phyloP scores from a whole-genome alignment of 2,888 invertebrate genomes.

The Minunthozetes semirufus region DNA sequence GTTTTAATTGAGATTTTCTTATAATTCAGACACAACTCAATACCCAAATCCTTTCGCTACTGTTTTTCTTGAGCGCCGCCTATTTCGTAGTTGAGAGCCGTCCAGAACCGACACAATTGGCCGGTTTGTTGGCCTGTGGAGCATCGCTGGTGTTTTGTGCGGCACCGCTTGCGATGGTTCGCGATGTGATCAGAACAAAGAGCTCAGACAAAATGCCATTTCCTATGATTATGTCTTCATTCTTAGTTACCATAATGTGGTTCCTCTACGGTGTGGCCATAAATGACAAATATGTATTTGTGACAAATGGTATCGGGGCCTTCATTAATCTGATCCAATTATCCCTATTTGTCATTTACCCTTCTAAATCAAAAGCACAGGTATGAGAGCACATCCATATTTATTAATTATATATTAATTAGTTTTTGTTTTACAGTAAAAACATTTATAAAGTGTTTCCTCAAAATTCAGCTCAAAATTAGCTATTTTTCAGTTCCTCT shows the following conservation, averaged over 20 bases:
- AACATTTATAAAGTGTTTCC: background rate
- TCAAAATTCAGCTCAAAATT: no score
- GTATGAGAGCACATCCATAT: background rate
- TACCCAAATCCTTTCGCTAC: constrained; percentile 57
- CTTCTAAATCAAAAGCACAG: constrained; percentile 45
- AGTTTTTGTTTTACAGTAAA: background rate
- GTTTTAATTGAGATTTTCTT: background rate
- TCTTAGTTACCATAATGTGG: constrained; percentile 71
- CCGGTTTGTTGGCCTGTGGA: constrained; percentile 61
- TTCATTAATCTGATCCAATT: constrained; percentile 64
- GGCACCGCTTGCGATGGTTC: constrained; percentile 69
- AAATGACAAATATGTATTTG: constrained; percentile 64
- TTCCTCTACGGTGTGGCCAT: constrained; percentile 70
- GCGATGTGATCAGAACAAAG: constrained; percentile 67
- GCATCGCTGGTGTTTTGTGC: constrained; percentile 73
- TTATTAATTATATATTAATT: background rate
- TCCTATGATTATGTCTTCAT: constrained; percentile 73
- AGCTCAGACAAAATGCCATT: constrained; percentile 81
- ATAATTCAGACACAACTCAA: constrained; percentile 54
- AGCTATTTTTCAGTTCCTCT: no score
- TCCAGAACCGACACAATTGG: constrained; percentile 52
- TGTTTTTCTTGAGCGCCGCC: constrained; percentile 54
- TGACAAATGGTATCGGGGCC: constrained; percentile 71
- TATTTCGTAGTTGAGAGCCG: constrained; percentile 50
- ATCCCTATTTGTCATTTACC: constrained; percentile 63